phyloP scores from a whole-genome alignment of 2,797 vertebrate genomes.

The Epinephelus awoara region DNA sequence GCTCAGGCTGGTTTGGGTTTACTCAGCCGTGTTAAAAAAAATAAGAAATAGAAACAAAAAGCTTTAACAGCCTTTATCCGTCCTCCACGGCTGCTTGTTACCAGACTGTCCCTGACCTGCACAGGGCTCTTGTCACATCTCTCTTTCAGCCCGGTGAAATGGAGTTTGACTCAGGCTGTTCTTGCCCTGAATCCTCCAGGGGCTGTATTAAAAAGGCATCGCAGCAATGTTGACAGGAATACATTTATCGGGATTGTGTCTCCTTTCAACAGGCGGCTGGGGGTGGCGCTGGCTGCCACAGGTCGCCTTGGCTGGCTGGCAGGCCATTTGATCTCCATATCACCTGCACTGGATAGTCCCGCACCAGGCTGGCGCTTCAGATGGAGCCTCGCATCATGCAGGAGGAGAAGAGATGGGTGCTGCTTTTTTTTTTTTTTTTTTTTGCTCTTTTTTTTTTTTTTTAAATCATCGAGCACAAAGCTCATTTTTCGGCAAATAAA shows the following conservation, averaged over 20 bases:
- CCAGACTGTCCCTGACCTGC: slow-evolving; percentile 71
- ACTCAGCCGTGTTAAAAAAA: slow-evolving; percentile 17
- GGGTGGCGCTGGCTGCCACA: slow-evolving; percentile 75
- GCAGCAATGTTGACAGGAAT: slow-evolving; percentile 88
- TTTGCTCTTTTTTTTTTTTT: neutral
- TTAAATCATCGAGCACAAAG: slow-evolving; percentile 5
- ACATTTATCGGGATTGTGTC: slow-evolving; percentile 88
- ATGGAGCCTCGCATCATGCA: slow-evolving; percentile 12
- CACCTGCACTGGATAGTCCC: slow-evolving; percentile 61
- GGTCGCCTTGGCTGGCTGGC: slow-evolving; percentile 73
- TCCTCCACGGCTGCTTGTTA: slow-evolving; percentile 31
- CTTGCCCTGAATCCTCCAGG: slow-evolving; percentile 78
- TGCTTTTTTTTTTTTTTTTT: slow-evolving; percentile 1
- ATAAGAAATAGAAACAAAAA: slow-evolving; percentile 7
- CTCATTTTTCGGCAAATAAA: slow-evolving; percentile 23
- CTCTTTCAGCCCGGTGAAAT: slow-evolving; percentile 77
- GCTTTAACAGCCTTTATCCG: slow-evolving; percentile 30
- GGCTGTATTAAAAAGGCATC: slow-evolving; percentile 86
- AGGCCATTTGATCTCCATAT: slow-evolving; percentile 78
- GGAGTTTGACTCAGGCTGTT: slow-evolving; percentile 84
- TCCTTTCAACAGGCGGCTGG: slow-evolving; percentile 83
- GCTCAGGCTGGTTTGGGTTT: slow-evolving; percentile 39
- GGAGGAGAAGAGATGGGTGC: slow-evolving; percentile 26
- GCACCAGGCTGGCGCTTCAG: slow-evolving; percentile 57
- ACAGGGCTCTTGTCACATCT: slow-evolving; percentile 75